phyloP scores from a whole-genome alignment of 1,140 invertebrate genomes.

The Eulimnadia texana region DNA sequence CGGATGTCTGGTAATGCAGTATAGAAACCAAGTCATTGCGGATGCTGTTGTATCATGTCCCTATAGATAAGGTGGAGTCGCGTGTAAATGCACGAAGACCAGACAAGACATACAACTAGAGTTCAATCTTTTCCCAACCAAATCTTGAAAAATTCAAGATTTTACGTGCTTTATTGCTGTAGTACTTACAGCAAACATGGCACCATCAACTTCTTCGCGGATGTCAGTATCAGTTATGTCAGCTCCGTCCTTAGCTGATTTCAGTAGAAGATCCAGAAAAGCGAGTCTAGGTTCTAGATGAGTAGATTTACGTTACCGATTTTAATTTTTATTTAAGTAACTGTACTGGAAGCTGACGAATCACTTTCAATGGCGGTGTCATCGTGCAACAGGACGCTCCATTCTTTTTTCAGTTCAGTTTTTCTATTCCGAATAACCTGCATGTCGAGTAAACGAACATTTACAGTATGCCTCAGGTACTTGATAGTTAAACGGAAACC shows the following conservation, averaged over 20 bases:
- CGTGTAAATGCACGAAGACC: constrained; percentile 11
- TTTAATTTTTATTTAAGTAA: no score
- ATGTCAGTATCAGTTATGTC: constrained; percentile 47
- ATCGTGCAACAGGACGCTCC: no score
- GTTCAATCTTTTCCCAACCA: background rate
- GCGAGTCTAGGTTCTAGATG: constrained; percentile 33
- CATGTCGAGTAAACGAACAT: background rate
- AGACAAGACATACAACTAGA: background rate
- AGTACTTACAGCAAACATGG: constrained; percentile 47
- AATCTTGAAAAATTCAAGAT: background rate
- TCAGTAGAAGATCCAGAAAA: constrained; percentile 56
- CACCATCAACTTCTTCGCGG: constrained; percentile 72
- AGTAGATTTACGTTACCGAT: background rate
- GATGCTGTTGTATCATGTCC: constrained; percentile 86
- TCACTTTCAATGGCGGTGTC: no score
- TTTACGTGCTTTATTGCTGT: background rate
- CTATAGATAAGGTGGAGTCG: constrained; percentile 33
- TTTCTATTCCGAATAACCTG: constrained; percentile 2
- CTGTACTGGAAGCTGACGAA: no score
- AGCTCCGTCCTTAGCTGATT: constrained; percentile 37
- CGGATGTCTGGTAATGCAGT: constrained; percentile 61
- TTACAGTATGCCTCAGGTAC: no score
- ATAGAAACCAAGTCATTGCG: constrained; percentile 68
- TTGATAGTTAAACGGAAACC: background rate
- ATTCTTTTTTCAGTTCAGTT: background rate